A percentile compares a stretch with the other conserved stretches of the same genome.
Conservation (phyloP, 2,113 vertebrate genomes). For the Menura novaehollandiae region DNA sequence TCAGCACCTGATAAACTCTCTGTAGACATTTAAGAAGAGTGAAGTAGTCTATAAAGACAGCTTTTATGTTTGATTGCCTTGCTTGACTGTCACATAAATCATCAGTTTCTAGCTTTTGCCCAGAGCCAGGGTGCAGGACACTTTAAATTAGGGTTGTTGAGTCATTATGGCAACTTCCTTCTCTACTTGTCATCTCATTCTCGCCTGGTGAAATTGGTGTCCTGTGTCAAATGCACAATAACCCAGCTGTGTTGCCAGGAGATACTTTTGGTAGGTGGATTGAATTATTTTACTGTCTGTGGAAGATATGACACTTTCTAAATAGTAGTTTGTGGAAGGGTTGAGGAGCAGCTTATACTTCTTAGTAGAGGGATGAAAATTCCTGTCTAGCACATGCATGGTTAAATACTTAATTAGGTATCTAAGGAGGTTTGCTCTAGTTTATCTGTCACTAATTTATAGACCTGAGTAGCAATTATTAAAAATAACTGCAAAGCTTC, state of each 20-base stretch:
- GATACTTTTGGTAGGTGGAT: not conserved
- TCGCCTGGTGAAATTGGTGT: not conserved
- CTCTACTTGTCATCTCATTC: not conserved
- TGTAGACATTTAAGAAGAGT: not conserved
- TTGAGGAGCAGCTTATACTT: not conserved
- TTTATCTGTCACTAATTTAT: not conserved
- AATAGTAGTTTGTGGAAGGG: not conserved
- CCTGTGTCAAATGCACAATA: not conserved
- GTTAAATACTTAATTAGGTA: not conserved
- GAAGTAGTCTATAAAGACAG: not conserved
- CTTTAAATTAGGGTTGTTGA: not conserved
- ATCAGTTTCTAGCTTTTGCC: not conserved
- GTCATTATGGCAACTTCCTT: not conserved
- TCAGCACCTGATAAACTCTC: not conserved
- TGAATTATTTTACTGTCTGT: not conserved
- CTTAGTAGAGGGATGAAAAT: not conserved
- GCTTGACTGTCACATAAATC: not conserved
- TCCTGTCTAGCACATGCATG: not conserved
- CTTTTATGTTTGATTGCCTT: not conserved
- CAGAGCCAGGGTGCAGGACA: not conserved
- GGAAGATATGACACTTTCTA: not conserved
- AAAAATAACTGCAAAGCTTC: not conserved
- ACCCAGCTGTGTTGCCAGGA: not conserved
- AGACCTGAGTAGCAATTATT: not conserved
- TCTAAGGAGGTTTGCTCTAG: not conserved